phyloP scores from a whole-genome alignment of 2,113 vertebrate genomes.

The Platycercus adscitus region DNA sequence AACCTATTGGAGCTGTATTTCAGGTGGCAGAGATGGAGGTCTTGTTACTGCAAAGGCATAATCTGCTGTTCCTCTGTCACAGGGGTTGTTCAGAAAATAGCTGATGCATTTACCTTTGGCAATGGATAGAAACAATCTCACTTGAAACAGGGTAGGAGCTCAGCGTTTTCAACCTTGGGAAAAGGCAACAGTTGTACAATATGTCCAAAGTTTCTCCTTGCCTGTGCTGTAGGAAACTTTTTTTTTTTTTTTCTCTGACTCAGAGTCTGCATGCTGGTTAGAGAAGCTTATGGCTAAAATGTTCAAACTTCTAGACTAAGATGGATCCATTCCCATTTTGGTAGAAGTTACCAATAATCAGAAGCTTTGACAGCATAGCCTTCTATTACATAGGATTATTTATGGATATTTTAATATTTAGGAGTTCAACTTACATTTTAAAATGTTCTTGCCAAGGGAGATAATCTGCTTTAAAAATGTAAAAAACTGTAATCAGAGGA shows the following conservation, averaged over 20 bases:
- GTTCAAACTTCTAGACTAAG: background rate
- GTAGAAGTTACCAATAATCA: background rate
- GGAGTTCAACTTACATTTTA: background rate
- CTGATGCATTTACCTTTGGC: background rate
- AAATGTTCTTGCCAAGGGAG: background rate
- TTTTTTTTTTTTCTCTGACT: background rate
- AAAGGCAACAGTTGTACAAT: background rate
- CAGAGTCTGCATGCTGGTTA: background rate
- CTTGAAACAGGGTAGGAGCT: background rate
- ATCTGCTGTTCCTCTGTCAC: background rate
- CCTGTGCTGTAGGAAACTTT: background rate
- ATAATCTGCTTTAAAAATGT: background rate
- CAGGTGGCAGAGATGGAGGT: background rate
- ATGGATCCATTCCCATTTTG: background rate
- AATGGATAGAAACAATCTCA: background rate
- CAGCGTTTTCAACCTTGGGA: background rate
- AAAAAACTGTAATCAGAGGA: background rate
- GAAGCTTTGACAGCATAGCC: background rate
- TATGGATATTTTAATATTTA: background rate
- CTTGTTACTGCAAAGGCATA: background rate
- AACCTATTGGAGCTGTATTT: background rate
- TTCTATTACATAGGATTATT: background rate
- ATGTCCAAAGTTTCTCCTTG: background rate
- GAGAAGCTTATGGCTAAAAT: background rate
- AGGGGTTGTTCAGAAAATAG: background rate